Evolutionary conservation across 2,113 vertebrate genomes (phyloP).

Genomic region (Madoqua kirkii): DNA sequence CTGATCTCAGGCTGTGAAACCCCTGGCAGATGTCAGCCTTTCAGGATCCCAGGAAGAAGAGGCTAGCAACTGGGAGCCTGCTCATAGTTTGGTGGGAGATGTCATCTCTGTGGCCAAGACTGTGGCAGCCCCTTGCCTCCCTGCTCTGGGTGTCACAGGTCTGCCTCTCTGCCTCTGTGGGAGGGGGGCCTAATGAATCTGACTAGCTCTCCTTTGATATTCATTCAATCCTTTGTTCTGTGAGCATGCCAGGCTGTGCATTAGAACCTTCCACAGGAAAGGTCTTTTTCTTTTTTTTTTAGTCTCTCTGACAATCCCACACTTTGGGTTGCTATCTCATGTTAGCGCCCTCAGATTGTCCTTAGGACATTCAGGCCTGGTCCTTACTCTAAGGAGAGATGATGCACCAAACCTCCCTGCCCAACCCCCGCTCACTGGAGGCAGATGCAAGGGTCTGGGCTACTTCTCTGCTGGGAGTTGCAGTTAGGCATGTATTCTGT

Average conservation of each 20-base stretch:
- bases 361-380: not conserved
- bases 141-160: not conserved
- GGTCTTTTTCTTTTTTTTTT: not conserved
- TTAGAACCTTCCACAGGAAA: not conserved
- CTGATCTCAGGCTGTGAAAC: not conserved
- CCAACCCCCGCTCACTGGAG: accelerated
- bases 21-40: not conserved
- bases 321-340: not conserved
- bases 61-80: not conserved
- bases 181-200: not conserved
- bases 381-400: not conserved
- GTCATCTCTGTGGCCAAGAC: not conserved
- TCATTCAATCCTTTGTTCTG: not conserved
- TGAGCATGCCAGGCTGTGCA: not conserved
- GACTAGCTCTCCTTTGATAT: not conserved
- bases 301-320: not conserved
- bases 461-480: not conserved
- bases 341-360: not conserved
- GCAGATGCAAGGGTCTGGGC: not conserved
- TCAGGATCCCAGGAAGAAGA: not conserved
- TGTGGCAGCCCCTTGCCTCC: not conserved
- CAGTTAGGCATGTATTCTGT: not conserved
- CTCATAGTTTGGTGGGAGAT: not conserved
- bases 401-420: not conserved
- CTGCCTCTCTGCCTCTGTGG: not conserved